These are phyloP conservation scores for Eumeta japonica DNA, from an alignment of 1,140 invertebrate species.

Conservation along the genomic window DNA sequence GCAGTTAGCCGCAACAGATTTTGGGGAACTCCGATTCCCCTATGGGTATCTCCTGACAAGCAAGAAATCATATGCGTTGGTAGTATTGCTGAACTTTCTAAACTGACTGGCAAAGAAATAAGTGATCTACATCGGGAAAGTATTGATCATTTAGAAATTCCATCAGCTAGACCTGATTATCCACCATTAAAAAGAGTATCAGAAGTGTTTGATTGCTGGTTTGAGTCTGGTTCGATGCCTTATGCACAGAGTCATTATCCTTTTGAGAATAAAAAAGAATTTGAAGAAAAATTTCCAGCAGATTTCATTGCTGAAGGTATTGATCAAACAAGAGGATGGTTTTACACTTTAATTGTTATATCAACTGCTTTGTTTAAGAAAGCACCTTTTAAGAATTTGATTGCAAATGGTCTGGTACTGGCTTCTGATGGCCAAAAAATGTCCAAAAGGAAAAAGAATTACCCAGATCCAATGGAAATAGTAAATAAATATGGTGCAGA, in stretches of 20 bases:
- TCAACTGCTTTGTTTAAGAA: constrained; percentile 96
- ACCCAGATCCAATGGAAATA: constrained; percentile 92
- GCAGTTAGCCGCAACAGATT: constrained; percentile 94
- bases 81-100: constrained; percentile 87
- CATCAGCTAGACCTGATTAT: constrained; percentile 79
- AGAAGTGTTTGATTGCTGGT: constrained; percentile 99
- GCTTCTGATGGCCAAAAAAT: constrained; percentile 98
- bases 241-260: constrained; percentile 97
- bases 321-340: constrained; percentile 99
- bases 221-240: constrained; percentile 99
- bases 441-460: constrained; percentile 99
- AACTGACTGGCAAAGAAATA: constrained; percentile 78
- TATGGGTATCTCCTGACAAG: constrained; percentile 94
- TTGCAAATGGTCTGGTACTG: constrained; percentile 92
- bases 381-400: constrained; percentile 96
- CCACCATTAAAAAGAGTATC: constrained; percentile 80
- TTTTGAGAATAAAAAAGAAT: constrained; percentile 88
- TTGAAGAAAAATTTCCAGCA: constrained; percentile 95
- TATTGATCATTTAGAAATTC: constrained; percentile 93
- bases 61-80: constrained; percentile 94
- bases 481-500: constrained; percentile 96
- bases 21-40: constrained; percentile 98
- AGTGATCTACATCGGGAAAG: constrained; percentile 94
- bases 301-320: constrained; percentile 99
- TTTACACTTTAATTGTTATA: constrained; percentile 95